Evolutionary conservation across 1,140 invertebrate genomes (phyloP), one percentile per base, ranked within the genome.

Genomic region (Leptinotarsa defecta): DNA sequence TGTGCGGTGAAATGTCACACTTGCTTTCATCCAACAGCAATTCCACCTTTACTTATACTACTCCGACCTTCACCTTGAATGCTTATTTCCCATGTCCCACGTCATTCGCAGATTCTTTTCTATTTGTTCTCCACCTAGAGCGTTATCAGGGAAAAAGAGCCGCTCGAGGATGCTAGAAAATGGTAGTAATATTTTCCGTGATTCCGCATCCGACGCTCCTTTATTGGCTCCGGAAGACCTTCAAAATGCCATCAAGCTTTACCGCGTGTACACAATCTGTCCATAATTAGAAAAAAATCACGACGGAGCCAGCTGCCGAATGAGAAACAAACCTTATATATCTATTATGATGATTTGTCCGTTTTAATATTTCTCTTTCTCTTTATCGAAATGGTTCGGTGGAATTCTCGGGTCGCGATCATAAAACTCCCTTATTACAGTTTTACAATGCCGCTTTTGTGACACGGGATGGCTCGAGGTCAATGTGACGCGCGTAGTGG

Each of bases 161-260:
- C 52, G 52, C 52, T 17, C n/a, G 4, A 57, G 52, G 71, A 73
- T 67, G 62, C 48, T 48, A 43, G 64, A 77, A 78, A 78, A 78
- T 75, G 71, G 61, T 70, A 69, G 74, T 75, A 70, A 75, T 78
- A 80, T 78, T 78, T 76, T 80, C 71, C 70, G 74, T 27, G 68
- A 80, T 63, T 80, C 70, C 73, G 57, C 68, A 74, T 69, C 73
- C 69, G 70, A 68, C 64, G 76, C 64, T 68, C 74, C 74, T 77
- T 78, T 81, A 79, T 79, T 81, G 74, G 77, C 77, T 80, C 73
- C 74, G 71, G 77, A 77, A 78, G 78, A 78, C 78, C 77, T 75
- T 81, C 74, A 81, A 78, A 81, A 80, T 74, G 77, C 78, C 74
- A 80, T 81, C 78, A 80, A 78, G 71, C 43, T 71, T 17, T 77